Conservation (phyloP, 2,888 invertebrate genomes). For the Amphipoea lucens region DNA sequence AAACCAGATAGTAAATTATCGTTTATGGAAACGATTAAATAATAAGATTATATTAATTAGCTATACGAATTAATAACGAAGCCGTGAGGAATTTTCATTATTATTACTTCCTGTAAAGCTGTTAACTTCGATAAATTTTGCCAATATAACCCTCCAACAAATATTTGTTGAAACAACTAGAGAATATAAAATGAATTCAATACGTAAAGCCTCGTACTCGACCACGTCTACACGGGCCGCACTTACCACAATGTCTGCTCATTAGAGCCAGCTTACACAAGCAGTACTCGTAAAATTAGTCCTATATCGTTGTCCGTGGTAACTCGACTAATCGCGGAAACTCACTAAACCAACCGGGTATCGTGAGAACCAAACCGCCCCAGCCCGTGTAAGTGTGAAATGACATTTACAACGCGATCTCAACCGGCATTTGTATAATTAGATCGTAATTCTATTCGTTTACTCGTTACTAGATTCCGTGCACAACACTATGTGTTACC, state of each 20-base stretch:
- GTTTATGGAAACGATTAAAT: not conserved
- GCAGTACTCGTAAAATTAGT: constrained; percentile 77
- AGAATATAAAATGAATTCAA: constrained; percentile 47
- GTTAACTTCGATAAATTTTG: not conserved
- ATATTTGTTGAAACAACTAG: constrained; percentile 8
- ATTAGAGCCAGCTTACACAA: constrained; percentile 76
- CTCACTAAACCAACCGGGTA: constrained; percentile 69
- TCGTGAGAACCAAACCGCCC: constrained; percentile 74
- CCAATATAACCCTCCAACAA: not conserved
- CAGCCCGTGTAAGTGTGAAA: constrained; percentile 75
- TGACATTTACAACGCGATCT: constrained; percentile 82
- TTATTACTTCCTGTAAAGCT: not conserved
- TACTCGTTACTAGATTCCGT: constrained; percentile 75
- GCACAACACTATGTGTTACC: constrained; percentile 67
- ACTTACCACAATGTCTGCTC: constrained; percentile 72
- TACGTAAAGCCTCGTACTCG: constrained; percentile 37
- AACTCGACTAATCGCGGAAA: constrained; percentile 75
- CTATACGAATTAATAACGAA: not conserved
- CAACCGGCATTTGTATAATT: constrained; percentile 83
- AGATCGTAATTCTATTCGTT: constrained; percentile 83
- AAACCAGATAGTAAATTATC: constrained; percentile 3
- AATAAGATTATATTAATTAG: not conserved
- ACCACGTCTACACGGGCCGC: constrained; percentile 47
- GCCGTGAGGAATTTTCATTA: not conserved
- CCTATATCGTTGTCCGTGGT: constrained; percentile 71